Base-by-base conservation (phyloP, 2,113 vertebrate species). In the Sturnus vulgaris region DNA sequence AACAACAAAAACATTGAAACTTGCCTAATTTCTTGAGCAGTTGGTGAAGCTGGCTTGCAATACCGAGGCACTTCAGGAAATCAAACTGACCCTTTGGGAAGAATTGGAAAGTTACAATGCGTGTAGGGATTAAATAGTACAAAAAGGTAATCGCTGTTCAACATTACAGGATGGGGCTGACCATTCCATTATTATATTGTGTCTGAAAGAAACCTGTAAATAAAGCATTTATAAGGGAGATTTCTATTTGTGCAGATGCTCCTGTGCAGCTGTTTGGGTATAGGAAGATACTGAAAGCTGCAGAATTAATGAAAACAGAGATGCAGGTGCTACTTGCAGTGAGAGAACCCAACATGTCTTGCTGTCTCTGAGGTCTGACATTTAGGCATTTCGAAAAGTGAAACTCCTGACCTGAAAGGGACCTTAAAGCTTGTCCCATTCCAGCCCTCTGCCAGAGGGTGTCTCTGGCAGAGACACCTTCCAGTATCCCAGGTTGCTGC, bases 1-100 rank as follows among this genome's bases (percentile, higher is more conserved):
- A 86, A 83, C 37, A 93, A 61, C 72, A 86, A 56, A 86, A 86
- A 12, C 72, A 75, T 60, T 53, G 33, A 15, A 95, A 92, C 76
- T 35, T 47, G 73, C 60, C 70, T 91, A 18, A 92, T 92, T 96
- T 92, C 88, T 96, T 86, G 56, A 96, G 84, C 88, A 93, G 82
- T 95, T 90, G 91, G 71, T 46, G 84, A 80, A 46, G 31, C 60
- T 81, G 91, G 71, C 82, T n/a, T 8, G 76, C 0, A 2, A 20
- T 71, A 20, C 42, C 39, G 20, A 44, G 47, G 75, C 50, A 30
- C 18, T 61, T 39, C 1, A 73, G 76, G 89, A 93, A 88, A 57
- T 40, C n/a, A 40, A 55, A 13, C 5, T 4, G 84, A 68, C 37
- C 47, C 59, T 80, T 80, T 53, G 71, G 68, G 47, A 72, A 52